Evolutionary conservation across 2,113 vertebrate species (phyloP).

Genomic region (Coryphaenoides rupestris): DNA sequence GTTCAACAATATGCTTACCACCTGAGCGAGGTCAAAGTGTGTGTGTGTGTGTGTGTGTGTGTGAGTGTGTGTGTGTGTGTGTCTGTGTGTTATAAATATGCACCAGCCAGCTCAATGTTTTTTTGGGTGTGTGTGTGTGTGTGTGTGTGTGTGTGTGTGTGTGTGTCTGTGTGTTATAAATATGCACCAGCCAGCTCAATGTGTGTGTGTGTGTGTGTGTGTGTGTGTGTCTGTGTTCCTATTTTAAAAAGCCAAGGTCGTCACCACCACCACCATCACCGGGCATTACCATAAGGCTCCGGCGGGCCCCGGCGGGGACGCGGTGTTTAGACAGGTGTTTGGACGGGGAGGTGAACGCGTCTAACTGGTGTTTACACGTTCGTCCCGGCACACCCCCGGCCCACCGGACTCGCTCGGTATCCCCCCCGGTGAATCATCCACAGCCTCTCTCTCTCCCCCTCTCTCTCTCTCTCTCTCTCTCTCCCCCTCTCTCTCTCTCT

Average conservation of each 20-base stretch:
- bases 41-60: conserved; percentile 17
- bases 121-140: conserved; percentile 5
- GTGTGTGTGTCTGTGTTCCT: background rate
- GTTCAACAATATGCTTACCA: conserved; percentile 22
- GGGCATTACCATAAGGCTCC: conserved; percentile 8
- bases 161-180: conserved; percentile 17
- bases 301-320: conserved; percentile 27
- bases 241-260: conserved; percentile 39
- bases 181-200: background rate
- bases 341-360: conserved; percentile 28
- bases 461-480: too few relatives aligned
- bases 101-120: background rate
- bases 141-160: too few relatives aligned
- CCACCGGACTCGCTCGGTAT: conserved; percentile 7
- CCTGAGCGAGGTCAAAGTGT: conserved; percentile 40
- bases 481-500: too few relatives aligned
- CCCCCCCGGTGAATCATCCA: conserved; percentile 38
- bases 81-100: conserved; percentile 14
- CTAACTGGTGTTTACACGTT: conserved; percentile 33
- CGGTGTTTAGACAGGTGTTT: conserved; percentile 46
- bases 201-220: background rate
- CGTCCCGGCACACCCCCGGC: conserved; percentile 14
- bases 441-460: background rate
- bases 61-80: too few relatives aligned
- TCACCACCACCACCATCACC: too few relatives aligned